Conservation (phyloP, 2,797 vertebrate genomes). For the Neoniphon sammara region DNA sequence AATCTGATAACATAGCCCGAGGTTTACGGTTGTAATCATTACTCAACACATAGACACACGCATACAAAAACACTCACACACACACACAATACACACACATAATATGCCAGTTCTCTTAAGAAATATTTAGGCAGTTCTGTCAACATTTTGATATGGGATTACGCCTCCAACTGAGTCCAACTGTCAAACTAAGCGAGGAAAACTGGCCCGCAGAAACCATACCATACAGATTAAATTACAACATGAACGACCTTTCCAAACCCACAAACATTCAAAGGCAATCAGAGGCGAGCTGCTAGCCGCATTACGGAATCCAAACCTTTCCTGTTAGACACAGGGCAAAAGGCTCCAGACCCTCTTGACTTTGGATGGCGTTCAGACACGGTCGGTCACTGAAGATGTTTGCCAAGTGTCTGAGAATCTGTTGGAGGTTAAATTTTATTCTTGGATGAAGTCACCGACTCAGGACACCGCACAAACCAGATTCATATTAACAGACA, state of each 20-base stretch:
- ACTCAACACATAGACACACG: not conserved
- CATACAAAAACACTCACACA: not conserved
- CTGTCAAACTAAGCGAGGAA: constrained; percentile 41
- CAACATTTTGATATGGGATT: constrained; percentile 49
- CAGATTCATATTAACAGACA: constrained; percentile 5
- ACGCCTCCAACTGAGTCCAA: constrained; percentile 33
- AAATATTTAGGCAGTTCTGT: constrained; percentile 41
- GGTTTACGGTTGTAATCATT: constrained; percentile 2
- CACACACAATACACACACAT: not conserved
- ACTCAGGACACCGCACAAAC: constrained; percentile 2
- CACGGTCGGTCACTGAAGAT: constrained; percentile 37
- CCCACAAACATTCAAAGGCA: constrained; percentile 38
- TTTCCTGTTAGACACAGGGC: constrained; percentile 8
- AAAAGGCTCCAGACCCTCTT: constrained; percentile 25
- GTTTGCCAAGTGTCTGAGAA: constrained; percentile 71
- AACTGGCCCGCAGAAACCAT: constrained; percentile 19
- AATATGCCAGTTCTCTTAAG: not conserved
- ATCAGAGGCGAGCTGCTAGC: constrained; percentile 6
- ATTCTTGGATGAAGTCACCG: constrained; percentile 12
- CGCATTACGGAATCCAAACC: constrained; percentile 15
- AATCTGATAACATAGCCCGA: not conserved
- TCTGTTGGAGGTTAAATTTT: constrained; percentile 47
- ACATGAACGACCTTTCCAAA: constrained; percentile 14
- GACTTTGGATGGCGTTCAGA: constrained; percentile 39
- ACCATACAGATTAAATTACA: constrained; percentile 14